phyloP scores from a whole-genome alignment of 2,797 vertebrate genomes.

The Orientallactaga sibirica region DNA sequence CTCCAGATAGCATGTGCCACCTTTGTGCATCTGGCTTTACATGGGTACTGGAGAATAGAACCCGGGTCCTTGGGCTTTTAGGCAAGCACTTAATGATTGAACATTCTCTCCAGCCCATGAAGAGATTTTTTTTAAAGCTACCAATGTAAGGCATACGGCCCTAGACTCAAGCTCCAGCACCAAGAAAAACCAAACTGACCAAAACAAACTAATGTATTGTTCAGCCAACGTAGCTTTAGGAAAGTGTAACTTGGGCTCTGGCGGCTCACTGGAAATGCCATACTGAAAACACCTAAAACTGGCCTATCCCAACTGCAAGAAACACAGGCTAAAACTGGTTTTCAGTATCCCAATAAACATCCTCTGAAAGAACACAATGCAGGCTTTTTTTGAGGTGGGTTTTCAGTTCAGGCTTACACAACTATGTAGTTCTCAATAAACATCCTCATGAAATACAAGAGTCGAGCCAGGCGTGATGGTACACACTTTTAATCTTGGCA shows the following conservation, averaged over 20 bases:
- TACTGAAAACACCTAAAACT: background rate
- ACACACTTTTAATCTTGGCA: too few relatives aligned
- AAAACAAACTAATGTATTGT: background rate
- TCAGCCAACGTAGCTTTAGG: background rate
- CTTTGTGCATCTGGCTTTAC: too few relatives aligned
- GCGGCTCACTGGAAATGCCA: background rate
- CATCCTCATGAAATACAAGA: conserved; percentile 93
- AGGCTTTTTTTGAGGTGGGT: conserved; percentile 90
- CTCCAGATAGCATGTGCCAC: too few relatives aligned
- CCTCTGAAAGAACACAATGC: background rate
- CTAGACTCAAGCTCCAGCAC: background rate
- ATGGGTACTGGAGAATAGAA: too few relatives aligned
- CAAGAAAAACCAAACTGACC: background rate
- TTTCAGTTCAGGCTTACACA: conserved; percentile 89
- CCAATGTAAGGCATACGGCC: background rate
- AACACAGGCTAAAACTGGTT: too few relatives aligned
- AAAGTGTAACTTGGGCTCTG: background rate
- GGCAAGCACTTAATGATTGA: too few relatives aligned
- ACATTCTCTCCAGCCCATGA: too few relatives aligned
- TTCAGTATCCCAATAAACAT: too few relatives aligned
- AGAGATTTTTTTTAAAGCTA: background rate
- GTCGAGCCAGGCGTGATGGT: conserved; percentile 68
- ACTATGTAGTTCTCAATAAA: conserved; percentile 93
- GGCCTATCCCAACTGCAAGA: background rate
- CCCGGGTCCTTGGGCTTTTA: too few relatives aligned